A percentile compares a stretch with the other conserved stretches of the same genome.
phyloP scores from a whole-genome alignment of 2,888 invertebrate genomes.

The Stegophylla sp. region DNA sequence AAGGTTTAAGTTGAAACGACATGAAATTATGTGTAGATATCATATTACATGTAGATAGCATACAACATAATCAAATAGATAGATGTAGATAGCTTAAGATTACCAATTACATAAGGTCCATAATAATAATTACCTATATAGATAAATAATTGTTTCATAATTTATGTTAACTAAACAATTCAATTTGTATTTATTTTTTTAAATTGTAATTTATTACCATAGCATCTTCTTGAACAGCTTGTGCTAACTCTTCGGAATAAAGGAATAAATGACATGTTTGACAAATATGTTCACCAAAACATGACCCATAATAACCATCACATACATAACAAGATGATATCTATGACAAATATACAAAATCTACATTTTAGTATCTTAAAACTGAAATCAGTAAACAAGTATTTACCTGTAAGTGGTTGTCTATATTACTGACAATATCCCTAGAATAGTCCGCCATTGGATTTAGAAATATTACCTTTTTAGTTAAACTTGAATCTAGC shows the following conservation, averaged over 20 bases:
- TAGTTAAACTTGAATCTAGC: no score
- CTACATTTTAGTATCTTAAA: not conserved
- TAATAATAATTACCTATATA: no score
- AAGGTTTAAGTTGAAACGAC: no score
- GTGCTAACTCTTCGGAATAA: conserved; percentile 77
- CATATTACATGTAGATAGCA: no score
- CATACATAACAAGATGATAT: conserved; percentile 75
- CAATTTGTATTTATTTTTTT: not conserved
- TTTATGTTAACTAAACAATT: no score
- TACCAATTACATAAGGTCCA: no score
- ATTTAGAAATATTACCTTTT: not conserved
- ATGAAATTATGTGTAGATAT: no score
- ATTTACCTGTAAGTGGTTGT: conserved; percentile 18
- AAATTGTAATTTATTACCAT: conserved; percentile 8
- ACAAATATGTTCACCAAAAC: conserved; percentile 89
- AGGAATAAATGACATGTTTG: conserved; percentile 90
- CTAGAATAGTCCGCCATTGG: conserved; percentile 11
- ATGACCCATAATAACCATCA: conserved; percentile 90
- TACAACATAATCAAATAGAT: no score
- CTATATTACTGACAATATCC: not conserved
- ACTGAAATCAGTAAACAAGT: not conserved
- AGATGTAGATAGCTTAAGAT: no score
- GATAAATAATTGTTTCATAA: no score
- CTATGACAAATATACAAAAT: conserved; percentile 1
- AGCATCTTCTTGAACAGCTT: conserved; percentile 25